Evolutionary conservation across 2,888 invertebrate species (phyloP).

Genomic region (Drosophila acutilabella): DNA sequence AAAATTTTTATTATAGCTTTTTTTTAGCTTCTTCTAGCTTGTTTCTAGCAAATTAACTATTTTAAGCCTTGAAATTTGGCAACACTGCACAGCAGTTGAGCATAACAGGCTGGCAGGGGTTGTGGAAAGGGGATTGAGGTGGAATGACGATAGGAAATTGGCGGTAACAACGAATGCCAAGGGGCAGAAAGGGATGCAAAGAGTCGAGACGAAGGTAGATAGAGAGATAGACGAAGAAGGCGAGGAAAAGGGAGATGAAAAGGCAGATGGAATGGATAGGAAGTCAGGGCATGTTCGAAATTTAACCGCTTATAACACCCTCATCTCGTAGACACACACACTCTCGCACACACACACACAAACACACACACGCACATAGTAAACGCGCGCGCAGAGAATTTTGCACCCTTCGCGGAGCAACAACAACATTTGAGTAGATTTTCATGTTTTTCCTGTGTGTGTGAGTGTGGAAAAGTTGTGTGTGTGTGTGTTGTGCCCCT

Average conservation of each 20-base stretch:
- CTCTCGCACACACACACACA: conserved; percentile 15
- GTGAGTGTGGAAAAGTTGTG: conserved; percentile 17
- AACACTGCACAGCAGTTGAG: background rate
- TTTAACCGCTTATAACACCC: conserved; percentile 80
- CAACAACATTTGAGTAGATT: conserved; percentile 68
- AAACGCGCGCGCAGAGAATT: conserved; percentile 30
- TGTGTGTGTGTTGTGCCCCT: conserved; percentile 40
- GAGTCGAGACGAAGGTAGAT: conserved; percentile 34
- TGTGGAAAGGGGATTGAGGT: background rate
- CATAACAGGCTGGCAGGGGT: background rate
- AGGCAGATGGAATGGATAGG: conserved; percentile 5
- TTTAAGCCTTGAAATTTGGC: background rate
- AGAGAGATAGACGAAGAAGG: background rate
- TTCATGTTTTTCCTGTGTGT: conserved; percentile 61
- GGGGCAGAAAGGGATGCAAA: conserved; percentile 40
- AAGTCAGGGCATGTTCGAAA: conserved; percentile 54
- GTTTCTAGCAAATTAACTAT: background rate
- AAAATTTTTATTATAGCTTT: no score
- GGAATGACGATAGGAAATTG: conserved; percentile 52
- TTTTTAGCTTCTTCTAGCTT: background rate
- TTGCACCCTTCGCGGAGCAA: conserved; percentile 41
- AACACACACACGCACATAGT: conserved; percentile 1
- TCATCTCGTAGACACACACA: conserved; percentile 35
- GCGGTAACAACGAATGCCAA: conserved; percentile 54
- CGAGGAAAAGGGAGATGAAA: background rate